Conservation (phyloP, 2,113 vertebrate genomes). For the Clarias batrachus region DNA sequence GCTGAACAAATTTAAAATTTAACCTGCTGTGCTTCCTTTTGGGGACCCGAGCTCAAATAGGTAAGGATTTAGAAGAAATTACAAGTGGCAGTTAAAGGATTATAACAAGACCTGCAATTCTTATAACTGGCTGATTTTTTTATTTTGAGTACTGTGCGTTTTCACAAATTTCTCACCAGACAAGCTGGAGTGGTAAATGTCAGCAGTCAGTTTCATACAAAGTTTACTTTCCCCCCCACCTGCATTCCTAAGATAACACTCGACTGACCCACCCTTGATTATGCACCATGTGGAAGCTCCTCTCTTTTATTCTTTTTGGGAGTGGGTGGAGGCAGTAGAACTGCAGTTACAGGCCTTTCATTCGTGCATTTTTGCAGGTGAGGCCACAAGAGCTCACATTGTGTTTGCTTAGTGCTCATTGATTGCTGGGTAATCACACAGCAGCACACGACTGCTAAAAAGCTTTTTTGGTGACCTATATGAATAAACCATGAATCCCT, state of each 20-base stretch:
- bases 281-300: constrained; percentile 13
- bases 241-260: not conserved
- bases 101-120: not conserved
- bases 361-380: constrained; percentile 25
- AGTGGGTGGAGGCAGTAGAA: constrained; percentile 27
- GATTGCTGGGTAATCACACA: constrained; percentile 53
- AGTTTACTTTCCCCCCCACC: not conserved
- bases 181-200: not conserved
- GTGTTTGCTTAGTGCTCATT: constrained; percentile 37
- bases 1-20: constrained; percentile 11
- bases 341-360: constrained; percentile 28
- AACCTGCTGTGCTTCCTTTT: not conserved
- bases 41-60: not conserved
- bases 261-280: constrained; percentile 11
- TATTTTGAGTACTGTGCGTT: not conserved
- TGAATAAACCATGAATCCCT: constrained; percentile 55
- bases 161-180: not conserved
- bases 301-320: constrained; percentile 5
- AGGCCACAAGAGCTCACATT: constrained; percentile 9
- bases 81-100: not conserved
- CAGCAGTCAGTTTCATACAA: not conserved
- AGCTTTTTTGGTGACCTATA: constrained; percentile 32
- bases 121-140: not conserved
- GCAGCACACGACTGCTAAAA: constrained; percentile 30
- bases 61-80: not conserved